phyloP scores from a whole-genome alignment of 2,888 invertebrate species.

The Habrosyne pyritoides region DNA sequence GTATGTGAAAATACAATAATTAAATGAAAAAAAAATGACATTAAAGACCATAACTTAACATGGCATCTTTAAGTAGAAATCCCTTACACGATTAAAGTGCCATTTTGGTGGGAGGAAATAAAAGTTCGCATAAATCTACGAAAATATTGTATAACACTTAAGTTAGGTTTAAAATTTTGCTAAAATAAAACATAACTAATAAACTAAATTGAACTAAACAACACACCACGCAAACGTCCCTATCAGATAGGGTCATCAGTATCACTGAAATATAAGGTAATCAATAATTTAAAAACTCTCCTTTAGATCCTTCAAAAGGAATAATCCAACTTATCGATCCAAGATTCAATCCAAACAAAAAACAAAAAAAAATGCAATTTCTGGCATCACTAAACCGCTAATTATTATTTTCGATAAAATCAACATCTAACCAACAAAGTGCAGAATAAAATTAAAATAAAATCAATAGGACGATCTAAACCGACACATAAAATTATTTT shows the following conservation, averaged over 20 bases:
- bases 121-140: constrained; percentile 76
- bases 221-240: constrained; percentile 74
- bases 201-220: constrained; percentile 84
- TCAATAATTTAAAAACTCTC: constrained; percentile 69
- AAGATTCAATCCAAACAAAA: constrained; percentile 57
- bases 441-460: constrained; percentile 82
- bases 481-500: constrained; percentile 81
- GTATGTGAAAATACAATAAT: constrained; percentile 51
- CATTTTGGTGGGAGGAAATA: constrained; percentile 81
- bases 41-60: constrained; percentile 67
- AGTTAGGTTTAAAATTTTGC: constrained; percentile 82
- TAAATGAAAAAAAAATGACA: constrained; percentile 60
- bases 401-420: constrained; percentile 71
- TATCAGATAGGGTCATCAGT: constrained; percentile 75
- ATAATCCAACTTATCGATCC: constrained; percentile 44
- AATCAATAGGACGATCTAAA: constrained; percentile 81
- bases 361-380: constrained; percentile 77
- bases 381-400: constrained; percentile 72
- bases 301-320: constrained; percentile 66
- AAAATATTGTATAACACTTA: constrained; percentile 83
- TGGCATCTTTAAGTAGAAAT: constrained; percentile 60
- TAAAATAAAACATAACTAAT: constrained; percentile 84
- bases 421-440: constrained; percentile 80
- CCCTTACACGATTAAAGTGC: constrained; percentile 59
- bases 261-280: constrained; percentile 78